Evolutionary conservation across 2,797 vertebrate genomes (phyloP), one percentile per base, ranked within the genome.

Genomic region (Falco concolor): DNA sequence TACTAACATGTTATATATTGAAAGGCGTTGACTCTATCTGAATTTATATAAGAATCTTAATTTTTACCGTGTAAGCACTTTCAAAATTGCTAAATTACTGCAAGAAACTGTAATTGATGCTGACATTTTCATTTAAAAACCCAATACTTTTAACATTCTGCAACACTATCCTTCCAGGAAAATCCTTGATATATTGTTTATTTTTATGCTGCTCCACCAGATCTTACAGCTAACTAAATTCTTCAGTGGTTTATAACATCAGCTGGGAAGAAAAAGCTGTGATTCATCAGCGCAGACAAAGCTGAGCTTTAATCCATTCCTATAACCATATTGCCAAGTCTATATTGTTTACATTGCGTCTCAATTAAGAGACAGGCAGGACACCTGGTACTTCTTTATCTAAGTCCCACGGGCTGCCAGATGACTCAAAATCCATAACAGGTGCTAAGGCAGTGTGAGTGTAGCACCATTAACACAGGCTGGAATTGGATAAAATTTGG

Each of bases 301-400:
- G 96, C 97, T 95, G 94, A 95, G 96, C 95, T 98, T 97, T 97
- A 98, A 98, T 98, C 97, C 97, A 97, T 97, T 96, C 96, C 96
- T 97, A 97, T 93, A 98, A 97, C 97, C 97, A 97, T 97, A 98
- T 95, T 98, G 97, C 97, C 97, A 98, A 97, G 93, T 97, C 96
- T 97, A 97, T 97, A 98, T 96, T 97, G 98, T 98, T 98, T 98
- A 98, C 95, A 97, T 95, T 97, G 97, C 96, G 44, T 97, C 97
- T 98, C 97, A 98, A 98, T 98, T 98, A 98, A 97, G 97, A 97
- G 97, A 96, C 96, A 98, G 97, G 97, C 97, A 97, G 97, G 97
- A 98, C 98, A 98, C 98, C 98, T 98, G 98, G 98, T 98, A 98
- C 98, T 98, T 97, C 97, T 98, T 98, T 98, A 97, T 97, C 97